Percentiles rank a stretch among this genome's conserved stretches.
phyloP scores from a whole-genome alignment of 2,113 vertebrate genomes.

The Amphiprion ocellaris region DNA sequence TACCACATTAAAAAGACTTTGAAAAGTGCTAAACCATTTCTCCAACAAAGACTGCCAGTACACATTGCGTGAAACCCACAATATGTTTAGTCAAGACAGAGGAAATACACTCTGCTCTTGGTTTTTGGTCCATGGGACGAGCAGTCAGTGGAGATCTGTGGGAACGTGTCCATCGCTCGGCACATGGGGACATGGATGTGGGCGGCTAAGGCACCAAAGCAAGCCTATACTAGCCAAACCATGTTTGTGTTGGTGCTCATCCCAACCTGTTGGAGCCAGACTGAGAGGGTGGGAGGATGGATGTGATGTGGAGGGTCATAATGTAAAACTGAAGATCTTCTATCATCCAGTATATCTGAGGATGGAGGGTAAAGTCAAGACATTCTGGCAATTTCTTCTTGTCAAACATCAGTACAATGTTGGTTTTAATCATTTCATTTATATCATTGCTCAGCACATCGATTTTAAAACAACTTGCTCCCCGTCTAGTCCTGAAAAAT shows the following conservation, averaged over 20 bases:
- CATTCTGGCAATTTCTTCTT: background rate
- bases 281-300: background rate
- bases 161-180: slow-evolving; percentile 62
- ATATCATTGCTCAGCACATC: background rate
- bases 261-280: slow-evolving; percentile 48
- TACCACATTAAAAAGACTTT: too few species aligned
- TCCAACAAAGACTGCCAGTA: background rate
- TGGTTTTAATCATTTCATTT: background rate
- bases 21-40: background rate
- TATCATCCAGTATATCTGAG: background rate
- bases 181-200: slow-evolving; percentile 62
- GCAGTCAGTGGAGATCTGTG: slow-evolving; percentile 62
- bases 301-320: background rate
- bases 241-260: slow-evolving; percentile 73
- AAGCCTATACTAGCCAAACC: slow-evolving; percentile 52
- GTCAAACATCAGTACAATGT: background rate
- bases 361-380: background rate
- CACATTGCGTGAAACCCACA: background rate
- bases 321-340: slow-evolving; percentile 6
- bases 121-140: slow-evolving; percentile 16
- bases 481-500: background rate
- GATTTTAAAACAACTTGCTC: slow-evolving; percentile 6
- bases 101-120: slow-evolving; percentile 3
- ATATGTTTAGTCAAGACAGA: slow-evolving; percentile 4
- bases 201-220: slow-evolving; percentile 52